Base-by-base conservation (phyloP, 1,140 invertebrate genomes). In the Tetramorium parvispinum region DNA sequence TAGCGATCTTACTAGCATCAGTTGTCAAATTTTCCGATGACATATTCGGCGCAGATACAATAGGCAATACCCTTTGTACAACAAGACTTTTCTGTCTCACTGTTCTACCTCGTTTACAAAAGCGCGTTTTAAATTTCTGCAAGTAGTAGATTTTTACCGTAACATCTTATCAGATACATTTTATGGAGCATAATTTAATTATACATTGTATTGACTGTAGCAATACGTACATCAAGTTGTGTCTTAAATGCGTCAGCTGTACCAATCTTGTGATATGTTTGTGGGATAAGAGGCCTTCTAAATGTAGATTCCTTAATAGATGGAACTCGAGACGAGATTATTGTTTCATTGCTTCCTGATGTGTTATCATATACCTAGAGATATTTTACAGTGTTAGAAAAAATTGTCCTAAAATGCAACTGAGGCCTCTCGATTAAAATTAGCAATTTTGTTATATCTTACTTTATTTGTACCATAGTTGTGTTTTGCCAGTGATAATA, bases 401-500 rank as follows among this genome's bases (percentile, higher is more conserved):
- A 51, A 21, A 21, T 21, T 21, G 32, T 43, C 21, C 43, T 8
- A 13, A 32, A 59, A 76, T 43, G 4, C 37, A 59, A 24, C 0
- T 21, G 1, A n/a, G 21, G 1, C 4, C 21, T 49, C 24, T 40
- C 24, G 16, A 16, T 8, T 7, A 37, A 37, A 5, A 49, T 51
- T n/a, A 21, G 4, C 16, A 79, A 40, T 70, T 40, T n/a, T 40
- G 13, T 53, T 10, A 66, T 4, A 10, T 66, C 51, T 87, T 93
- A 94, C 94, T 86, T 95, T 95, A 68, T 89, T 95, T 6, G 92
- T 91, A 27, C 94, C 94, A 77, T 94, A 95, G 90, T 92, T 95
- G n/a, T 95, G 93, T 89, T 96, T 96, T 3, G 96, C 96, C 83
- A 97, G 92, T 0, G 96, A 96, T 13, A 97, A 91, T 78, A 97